These are phyloP conservation scores for Chauna torquata DNA, from an alignment of 2,113 vertebrate species.

Conservation along the genomic window DNA sequence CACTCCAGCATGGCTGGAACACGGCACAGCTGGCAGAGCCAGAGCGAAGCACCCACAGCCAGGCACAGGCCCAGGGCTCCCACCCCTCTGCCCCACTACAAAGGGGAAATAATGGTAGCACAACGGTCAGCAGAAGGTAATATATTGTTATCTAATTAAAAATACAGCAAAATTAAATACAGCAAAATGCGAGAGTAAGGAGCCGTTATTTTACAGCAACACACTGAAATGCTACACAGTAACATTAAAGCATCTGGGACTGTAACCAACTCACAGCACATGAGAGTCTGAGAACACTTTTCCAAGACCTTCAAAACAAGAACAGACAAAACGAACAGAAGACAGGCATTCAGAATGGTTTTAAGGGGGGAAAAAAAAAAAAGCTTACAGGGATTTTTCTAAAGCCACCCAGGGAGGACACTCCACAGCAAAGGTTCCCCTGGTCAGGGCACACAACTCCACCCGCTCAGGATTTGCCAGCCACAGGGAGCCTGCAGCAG, in stretches of 20 bases:
- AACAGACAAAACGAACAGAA: not conserved
- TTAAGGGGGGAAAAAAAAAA: not conserved
- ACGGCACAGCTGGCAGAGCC: not conserved
- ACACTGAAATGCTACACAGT: conserved; percentile 61
- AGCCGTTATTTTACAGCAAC: conserved; percentile 56
- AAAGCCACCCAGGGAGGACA: not conserved
- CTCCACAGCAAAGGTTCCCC: not conserved
- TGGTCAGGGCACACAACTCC: not conserved
- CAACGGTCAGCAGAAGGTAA: conserved; percentile 30
- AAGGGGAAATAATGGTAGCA: conserved; percentile 49
- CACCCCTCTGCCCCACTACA: not conserved
- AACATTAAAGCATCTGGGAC: conserved; percentile 56
- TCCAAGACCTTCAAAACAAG: conserved; percentile 31
- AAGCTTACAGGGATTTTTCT: not conserved
- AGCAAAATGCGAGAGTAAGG: conserved; percentile 37
- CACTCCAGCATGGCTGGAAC: not conserved
- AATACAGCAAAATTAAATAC: conserved; percentile 68
- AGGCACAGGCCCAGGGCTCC: too few species aligned
- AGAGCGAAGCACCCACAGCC: not conserved
- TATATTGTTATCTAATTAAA: conserved; percentile 65
- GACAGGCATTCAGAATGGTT: not conserved
- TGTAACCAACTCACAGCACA: conserved; percentile 35
- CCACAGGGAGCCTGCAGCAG: not conserved
- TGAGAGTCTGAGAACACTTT: conserved; percentile 39
- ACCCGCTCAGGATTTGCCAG: not conserved